Percentiles rank a stretch among this genome's conserved stretches.
These are phyloP conservation scores for Tetropium fuscum DNA, from an alignment of 2,888 invertebrate species.

Conservation along the genomic window DNA sequence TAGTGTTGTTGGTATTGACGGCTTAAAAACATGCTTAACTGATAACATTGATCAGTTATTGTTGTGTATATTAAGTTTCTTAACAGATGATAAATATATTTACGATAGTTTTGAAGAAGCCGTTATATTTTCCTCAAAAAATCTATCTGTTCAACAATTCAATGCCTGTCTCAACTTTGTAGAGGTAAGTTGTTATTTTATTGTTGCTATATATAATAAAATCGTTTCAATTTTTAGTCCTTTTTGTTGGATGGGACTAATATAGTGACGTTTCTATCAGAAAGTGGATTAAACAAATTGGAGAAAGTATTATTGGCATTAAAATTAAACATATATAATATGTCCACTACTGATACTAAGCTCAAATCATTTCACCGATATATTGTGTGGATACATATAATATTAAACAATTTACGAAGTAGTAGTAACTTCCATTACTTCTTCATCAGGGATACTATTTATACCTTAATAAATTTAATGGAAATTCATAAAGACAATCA, in stretches of 20 bases:
- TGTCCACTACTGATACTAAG: constrained; percentile 69
- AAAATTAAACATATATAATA: constrained; percentile 67
- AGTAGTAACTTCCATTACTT: constrained; percentile 66
- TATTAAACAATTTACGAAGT: constrained; percentile 60
- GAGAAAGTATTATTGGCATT: constrained; percentile 56
- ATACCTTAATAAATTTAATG: constrained; percentile 69
- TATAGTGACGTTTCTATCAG: constrained; percentile 36
- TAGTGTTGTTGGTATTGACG: constrained; percentile 52
- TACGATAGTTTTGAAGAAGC: constrained; percentile 39
- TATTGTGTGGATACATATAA: constrained; percentile 65
- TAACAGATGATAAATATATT: constrained; percentile 58
- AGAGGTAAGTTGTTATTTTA: constrained; percentile 41
- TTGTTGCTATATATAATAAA: background rate
- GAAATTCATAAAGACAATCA: constrained; percentile 58
- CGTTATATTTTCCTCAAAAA: constrained; percentile 54
- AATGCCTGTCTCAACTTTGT: constrained; percentile 44
- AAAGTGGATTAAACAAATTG: constrained; percentile 50
- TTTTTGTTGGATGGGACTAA: constrained; percentile 40
- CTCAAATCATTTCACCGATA: constrained; percentile 71
- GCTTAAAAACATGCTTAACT: constrained; percentile 41
- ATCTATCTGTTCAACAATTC: constrained; percentile 62
- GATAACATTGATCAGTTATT: constrained; percentile 55
- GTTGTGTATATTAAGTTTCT: constrained; percentile 53
- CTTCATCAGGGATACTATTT: constrained; percentile 70
- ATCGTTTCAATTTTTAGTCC: constrained; percentile 60